These are phyloP conservation scores for Brachionus calyciflorus DNA, from an alignment of 1,140 invertebrate species.

Conservation along the genomic window DNA sequence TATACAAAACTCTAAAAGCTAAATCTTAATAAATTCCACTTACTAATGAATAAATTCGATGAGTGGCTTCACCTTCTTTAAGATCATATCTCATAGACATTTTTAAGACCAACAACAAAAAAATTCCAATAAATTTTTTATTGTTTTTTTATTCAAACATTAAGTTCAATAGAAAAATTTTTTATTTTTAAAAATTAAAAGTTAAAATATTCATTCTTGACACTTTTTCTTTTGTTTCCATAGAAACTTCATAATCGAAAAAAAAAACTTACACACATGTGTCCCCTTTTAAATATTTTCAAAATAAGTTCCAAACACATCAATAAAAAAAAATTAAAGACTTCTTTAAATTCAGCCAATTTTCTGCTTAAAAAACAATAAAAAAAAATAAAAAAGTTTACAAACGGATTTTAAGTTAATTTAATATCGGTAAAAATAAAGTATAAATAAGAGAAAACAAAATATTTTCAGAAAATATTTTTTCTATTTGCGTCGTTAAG, in stretches of 20 bases:
- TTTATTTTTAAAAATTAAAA: constrained; percentile 20
- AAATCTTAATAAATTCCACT: not conserved
- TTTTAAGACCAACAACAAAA: not conserved
- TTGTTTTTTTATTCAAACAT: not conserved
- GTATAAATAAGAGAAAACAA: too few species aligned
- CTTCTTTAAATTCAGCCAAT: too few species aligned
- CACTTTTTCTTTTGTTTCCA: not conserved
- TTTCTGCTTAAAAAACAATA: not conserved
- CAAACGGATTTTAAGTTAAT: not conserved
- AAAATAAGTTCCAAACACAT: not conserved
- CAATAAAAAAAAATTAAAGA: not conserved
- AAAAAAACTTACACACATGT: too few species aligned
- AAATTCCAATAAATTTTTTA: not conserved
- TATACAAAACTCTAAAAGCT: not conserved
- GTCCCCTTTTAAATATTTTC: too few species aligned
- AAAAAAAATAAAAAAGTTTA: not conserved
- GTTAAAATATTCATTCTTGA: constrained; percentile 30
- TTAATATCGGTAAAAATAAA: not conserved
- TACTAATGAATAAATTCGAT: constrained; percentile 40
- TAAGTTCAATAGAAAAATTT: not conserved
- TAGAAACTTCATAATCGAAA: constrained; percentile 15
- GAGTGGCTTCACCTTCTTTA: constrained; percentile 39
- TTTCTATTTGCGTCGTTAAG: too few species aligned
- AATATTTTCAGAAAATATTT: too few species aligned
- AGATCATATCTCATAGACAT: constrained; percentile 46